phyloP scores from a whole-genome alignment of 2,888 invertebrate genomes.

The Drosophila austrosaltans region DNA sequence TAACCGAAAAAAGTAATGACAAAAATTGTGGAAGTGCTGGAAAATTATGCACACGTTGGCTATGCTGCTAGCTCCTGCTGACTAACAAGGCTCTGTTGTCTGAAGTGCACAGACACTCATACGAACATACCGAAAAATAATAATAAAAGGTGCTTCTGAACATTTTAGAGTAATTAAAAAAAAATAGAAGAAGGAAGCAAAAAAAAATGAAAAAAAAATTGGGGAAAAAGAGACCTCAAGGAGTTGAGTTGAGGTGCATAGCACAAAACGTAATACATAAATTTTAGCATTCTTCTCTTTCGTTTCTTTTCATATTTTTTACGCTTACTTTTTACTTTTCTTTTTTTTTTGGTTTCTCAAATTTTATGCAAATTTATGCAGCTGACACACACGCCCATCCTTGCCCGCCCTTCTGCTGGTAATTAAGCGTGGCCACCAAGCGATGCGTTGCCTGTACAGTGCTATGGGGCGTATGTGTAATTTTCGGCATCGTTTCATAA shows the following conservation, averaged over 20 bases:
- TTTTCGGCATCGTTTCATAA: constrained; percentile 79
- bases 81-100: constrained; percentile 60
- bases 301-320: constrained; percentile 1
- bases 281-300: constrained; percentile 50
- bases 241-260: constrained; percentile 71
- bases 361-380: constrained; percentile 76
- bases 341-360: constrained; percentile 49
- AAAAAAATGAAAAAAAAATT: constrained; percentile 27
- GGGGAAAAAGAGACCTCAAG: constrained; percentile 40
- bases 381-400: constrained; percentile 34
- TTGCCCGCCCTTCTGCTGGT: constrained; percentile 47
- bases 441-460: constrained; percentile 57
- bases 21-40: constrained; percentile 76
- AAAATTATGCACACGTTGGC: constrained; percentile 74
- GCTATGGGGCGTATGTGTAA: constrained; percentile 78
- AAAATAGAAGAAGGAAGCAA: constrained; percentile 58
- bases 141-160: constrained; percentile 66
- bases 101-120: constrained; percentile 54
- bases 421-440: constrained; percentile 74
- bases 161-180: constrained; percentile 79
- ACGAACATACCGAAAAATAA: constrained; percentile 28
- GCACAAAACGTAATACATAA: constrained; percentile 51
- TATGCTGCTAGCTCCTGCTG: constrained; percentile 38
- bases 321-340: constrained; percentile 8
- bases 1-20: constrained; percentile 64